phyloP scores from a whole-genome alignment of 1,140 invertebrate species.

The Holotrichia oblita region DNA sequence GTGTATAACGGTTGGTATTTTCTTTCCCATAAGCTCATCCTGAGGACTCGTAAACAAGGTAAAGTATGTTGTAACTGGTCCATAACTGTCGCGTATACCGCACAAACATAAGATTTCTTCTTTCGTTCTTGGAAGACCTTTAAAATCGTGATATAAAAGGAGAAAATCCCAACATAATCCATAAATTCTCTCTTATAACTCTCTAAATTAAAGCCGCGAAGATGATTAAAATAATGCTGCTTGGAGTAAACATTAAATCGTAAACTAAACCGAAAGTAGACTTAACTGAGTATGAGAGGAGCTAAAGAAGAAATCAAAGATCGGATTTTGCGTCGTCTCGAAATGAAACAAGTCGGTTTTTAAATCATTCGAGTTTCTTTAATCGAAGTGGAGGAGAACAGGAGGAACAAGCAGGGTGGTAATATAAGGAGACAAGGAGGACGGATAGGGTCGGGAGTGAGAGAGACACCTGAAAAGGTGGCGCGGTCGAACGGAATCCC shows the following conservation, averaged over 20 bases:
- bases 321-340: background rate
- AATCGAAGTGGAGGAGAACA: background rate
- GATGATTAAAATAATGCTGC: conserved; percentile 15
- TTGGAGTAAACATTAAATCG: conserved; percentile 3
- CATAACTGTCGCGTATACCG: too few relatives aligned
- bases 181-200: background rate
- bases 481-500: conserved; percentile 33
- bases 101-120: too few relatives aligned
- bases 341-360: conserved; percentile 14
- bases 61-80: too few relatives aligned
- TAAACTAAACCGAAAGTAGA: background rate
- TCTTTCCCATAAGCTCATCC: background rate
- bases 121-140: background rate
- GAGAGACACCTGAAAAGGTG: conserved; percentile 29
- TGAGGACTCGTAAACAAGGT: background rate
- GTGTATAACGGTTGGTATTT: background rate
- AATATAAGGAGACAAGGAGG: background rate
- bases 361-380: conserved; percentile 15
- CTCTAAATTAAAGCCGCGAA: background rate
- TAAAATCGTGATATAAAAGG: background rate
- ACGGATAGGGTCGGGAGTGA: background rate
- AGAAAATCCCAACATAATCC: background rate
- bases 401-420: background rate
- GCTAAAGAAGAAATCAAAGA: conserved; percentile 20
- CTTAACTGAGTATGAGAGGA: background rate